Conservation (phyloP, 2,797 vertebrate species). For the Orientallactaga sibirica region DNA sequence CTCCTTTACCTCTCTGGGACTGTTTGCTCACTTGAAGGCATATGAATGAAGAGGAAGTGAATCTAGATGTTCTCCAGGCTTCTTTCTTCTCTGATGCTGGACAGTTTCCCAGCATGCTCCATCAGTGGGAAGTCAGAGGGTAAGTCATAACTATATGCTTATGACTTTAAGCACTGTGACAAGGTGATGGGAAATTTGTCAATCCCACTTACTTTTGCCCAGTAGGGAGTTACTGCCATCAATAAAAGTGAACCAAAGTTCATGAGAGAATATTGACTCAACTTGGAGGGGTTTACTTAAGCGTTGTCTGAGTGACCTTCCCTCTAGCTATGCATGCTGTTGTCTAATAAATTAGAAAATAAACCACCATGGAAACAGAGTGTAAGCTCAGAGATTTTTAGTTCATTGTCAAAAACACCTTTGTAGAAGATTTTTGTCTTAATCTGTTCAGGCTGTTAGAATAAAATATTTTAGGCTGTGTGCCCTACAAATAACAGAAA, state of each 20-base stretch:
- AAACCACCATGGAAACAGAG: neutral
- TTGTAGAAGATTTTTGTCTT: neutral
- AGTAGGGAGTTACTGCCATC: neutral
- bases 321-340: neutral
- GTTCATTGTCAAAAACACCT: neutral
- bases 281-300: neutral
- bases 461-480: neutral
- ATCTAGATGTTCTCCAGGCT: neutral
- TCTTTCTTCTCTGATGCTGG: neutral
- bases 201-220: neutral
- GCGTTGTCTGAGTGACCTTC: too few relatives aligned
- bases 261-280: neutral
- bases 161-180: neutral
- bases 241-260: neutral
- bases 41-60: neutral
- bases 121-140: neutral
- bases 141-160: too few relatives aligned
- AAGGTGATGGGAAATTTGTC: neutral
- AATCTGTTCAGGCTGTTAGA: neutral
- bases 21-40: neutral
- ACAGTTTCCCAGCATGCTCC: neutral
- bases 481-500: neutral
- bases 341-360: neutral
- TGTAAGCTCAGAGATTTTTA: neutral
- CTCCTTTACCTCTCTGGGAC: neutral